phyloP scores from a whole-genome alignment of 2,797 vertebrate genomes.

The Valencia hispanica region DNA sequence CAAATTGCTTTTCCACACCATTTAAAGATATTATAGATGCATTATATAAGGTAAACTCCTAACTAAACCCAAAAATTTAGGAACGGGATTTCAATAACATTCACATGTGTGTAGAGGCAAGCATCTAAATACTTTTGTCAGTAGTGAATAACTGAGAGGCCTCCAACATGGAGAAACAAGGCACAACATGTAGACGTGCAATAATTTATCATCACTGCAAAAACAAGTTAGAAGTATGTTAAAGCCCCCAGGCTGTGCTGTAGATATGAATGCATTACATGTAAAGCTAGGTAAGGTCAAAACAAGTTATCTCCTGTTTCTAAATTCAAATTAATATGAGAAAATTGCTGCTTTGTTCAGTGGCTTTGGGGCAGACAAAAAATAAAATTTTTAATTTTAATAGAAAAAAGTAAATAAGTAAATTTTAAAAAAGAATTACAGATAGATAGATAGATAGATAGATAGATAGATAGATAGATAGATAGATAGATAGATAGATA shows the following conservation, averaged over 20 bases:
- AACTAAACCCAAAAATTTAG: not conserved
- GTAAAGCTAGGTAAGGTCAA: not conserved
- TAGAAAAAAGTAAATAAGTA: no score
- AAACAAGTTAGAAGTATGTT: not conserved
- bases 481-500: no score
- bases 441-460: no score
- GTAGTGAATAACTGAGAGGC: not conserved
- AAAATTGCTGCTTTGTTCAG: not conserved
- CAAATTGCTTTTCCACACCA: not conserved
- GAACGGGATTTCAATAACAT: not conserved
- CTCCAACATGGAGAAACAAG: slow-evolving; percentile 4
- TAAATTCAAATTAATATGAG: not conserved
- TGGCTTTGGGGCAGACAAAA: no score
- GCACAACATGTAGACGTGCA: not conserved
- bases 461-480: no score
- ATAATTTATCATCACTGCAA: not conserved
- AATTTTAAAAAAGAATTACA: no score
- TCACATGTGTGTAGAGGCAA: not conserved
- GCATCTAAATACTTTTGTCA: not conserved
- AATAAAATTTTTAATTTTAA: no score
- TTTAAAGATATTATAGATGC: not conserved
- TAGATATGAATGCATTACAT: slow-evolving; percentile 1
- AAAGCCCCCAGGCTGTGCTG: not conserved
- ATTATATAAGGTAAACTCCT: not conserved
- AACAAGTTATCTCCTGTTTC: slow-evolving; percentile 10